These are phyloP conservation scores for Caracal caracal DNA, from an alignment of 2,113 vertebrate species.

Conservation along the genomic window DNA sequence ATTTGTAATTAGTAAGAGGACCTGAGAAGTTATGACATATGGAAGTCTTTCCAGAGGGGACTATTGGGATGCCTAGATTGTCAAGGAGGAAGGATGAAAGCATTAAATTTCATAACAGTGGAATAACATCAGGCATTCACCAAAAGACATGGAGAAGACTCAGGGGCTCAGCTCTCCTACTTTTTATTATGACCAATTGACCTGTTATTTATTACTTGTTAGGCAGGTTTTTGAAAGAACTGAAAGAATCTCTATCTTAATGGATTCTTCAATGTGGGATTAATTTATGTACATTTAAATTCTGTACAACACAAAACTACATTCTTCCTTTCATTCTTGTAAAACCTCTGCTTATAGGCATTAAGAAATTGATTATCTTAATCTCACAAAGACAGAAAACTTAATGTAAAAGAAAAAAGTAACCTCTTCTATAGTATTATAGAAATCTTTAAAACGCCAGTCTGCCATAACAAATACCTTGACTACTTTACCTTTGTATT, in stretches of 20 bases:
- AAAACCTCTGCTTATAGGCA: conserved; percentile 53
- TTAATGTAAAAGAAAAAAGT: background rate
- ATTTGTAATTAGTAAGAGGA: background rate
- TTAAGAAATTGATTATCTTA: conserved; percentile 57
- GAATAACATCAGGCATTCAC: background rate
- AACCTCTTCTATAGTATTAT: background rate
- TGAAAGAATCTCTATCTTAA: conserved; percentile 10
- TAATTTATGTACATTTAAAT: conserved; percentile 53
- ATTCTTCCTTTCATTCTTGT: conserved; percentile 53
- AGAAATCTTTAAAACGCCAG: background rate
- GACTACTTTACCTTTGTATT: background rate
- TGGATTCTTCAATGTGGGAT: conserved; percentile 14
- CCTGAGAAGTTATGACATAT: background rate
- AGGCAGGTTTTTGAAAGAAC: background rate
- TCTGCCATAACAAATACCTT: background rate
- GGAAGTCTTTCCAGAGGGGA: background rate
- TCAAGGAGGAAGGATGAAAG: background rate
- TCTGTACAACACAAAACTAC: conserved; percentile 15
- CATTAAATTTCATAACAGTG: background rate
- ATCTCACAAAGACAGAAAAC: conserved; percentile 44
- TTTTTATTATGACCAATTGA: background rate
- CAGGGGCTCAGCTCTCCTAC: background rate
- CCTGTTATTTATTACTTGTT: background rate
- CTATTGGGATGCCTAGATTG: background rate
- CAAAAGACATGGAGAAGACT: background rate